Evolutionary conservation across 2,888 invertebrate species (phyloP).

Genomic region (Drosophila pegasa): DNA sequence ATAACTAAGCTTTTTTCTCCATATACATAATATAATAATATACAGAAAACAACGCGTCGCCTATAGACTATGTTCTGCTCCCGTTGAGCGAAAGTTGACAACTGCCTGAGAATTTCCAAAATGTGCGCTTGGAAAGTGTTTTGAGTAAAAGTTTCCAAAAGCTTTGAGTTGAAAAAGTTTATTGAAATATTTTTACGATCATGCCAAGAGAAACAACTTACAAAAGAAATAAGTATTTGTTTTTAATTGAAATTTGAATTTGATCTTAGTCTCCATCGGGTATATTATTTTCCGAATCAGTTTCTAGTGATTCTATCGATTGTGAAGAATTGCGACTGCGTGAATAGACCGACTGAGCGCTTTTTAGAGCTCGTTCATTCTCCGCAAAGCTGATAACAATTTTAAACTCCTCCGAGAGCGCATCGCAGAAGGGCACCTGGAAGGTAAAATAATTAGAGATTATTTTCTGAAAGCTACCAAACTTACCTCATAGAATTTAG

Average conservation of each 20-base stretch:
- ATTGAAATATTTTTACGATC: slow-evolving; percentile 6
- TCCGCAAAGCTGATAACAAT: slow-evolving; percentile 90
- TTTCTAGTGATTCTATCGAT: slow-evolving; percentile 82
- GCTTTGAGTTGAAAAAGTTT: slow-evolving; percentile 42
- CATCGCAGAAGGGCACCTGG: slow-evolving; percentile 88
- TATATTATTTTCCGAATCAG: slow-evolving; percentile 69
- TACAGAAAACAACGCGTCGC: slow-evolving; percentile 4
- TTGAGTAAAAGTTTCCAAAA: slow-evolving; percentile 64
- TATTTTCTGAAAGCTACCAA: not conserved
- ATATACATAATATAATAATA: slow-evolving; percentile 13
- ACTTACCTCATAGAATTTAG: slow-evolving; percentile 81
- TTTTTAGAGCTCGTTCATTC: slow-evolving; percentile 89
- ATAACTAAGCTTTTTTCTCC: slow-evolving; percentile 11
- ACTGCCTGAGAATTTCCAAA: slow-evolving; percentile 51
- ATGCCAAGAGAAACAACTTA: slow-evolving; percentile 5
- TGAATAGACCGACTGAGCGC: slow-evolving; percentile 83
- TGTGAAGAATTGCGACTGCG: slow-evolving; percentile 82
- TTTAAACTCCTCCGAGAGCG: slow-evolving; percentile 89
- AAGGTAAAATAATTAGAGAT: not conserved
- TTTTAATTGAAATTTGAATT: not conserved
- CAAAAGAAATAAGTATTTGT: not conserved
- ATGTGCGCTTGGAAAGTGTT: slow-evolving; percentile 42
- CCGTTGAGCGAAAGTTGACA: slow-evolving; percentile 36
- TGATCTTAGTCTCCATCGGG: slow-evolving; percentile 34
- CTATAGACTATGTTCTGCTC: slow-evolving; percentile 25